Base-by-base conservation (phyloP, 2,113 vertebrate species). In the Tilapia sparmanii region DNA sequence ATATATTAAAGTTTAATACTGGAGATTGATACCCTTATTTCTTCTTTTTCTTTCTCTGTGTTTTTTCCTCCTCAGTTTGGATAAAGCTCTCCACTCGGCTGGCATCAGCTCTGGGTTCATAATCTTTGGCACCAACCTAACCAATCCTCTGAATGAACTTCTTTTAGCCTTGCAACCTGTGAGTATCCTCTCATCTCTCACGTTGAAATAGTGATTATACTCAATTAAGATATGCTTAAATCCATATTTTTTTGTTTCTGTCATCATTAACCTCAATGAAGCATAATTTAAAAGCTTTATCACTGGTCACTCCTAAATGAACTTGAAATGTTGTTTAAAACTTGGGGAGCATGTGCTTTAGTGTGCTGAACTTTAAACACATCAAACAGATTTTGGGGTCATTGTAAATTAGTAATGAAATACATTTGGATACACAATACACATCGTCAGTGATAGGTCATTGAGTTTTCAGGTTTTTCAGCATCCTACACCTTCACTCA, bases 101-200 rank as follows among this genome's bases (percentile, higher is more conserved):
- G 99, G 99, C 81, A 97, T 99, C 81, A 96, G 97, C 92, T 98
- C 97, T 8, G 98, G 99, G 83, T 99, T 99, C 94, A 97, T 99
- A 89, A 96, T 99, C 90, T 97, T 99, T 93, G 98, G 98, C 95
- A 97, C 98, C 91, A 99, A 99, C 95, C 93, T 99, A 68, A 99
- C 97, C 84, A 99, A 99, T 94, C 99, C 99, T 31, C 90, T 99
- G 90, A 99, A 99, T 96, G 98, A 99, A 96, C 96, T 99, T 81
- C 94, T 99, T 87, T 97, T 99, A 92, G 87, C 97, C 86, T 95
- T 99, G 63, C 99, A 99, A 90, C 98, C 97, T 76, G 99, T 99
- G 92, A 99, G 98, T 97, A 87, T 73, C 82, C 45, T 76, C 55
- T 92, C 66, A 85, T 94, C 76, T 54, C 52, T 89, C 84, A 59